Conservation (phyloP, 2,797 vertebrate species). For the Argya squamiceps region DNA sequence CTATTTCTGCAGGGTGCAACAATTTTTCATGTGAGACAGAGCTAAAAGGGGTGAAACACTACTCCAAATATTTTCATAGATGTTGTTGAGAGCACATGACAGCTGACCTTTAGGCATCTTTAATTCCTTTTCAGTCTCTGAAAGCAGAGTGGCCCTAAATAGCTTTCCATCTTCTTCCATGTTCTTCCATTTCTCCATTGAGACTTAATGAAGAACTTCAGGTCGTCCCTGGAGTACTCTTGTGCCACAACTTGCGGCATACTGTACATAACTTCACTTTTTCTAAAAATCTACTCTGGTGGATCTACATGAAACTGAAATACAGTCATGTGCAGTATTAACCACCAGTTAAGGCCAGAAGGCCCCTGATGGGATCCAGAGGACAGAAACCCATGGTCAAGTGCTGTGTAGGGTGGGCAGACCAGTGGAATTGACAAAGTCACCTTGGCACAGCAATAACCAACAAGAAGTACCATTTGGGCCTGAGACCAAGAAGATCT, state of each 20-base stretch:
- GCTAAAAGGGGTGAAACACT: background rate
- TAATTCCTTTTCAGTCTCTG: background rate
- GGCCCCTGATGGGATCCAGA: background rate
- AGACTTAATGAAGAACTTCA: background rate
- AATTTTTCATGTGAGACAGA: background rate
- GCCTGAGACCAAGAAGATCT: background rate
- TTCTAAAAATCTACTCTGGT: background rate
- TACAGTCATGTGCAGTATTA: background rate
- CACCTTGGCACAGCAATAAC: background rate
- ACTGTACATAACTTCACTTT: background rate
- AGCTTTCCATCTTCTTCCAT: background rate
- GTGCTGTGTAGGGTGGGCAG: background rate
- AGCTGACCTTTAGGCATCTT: background rate
- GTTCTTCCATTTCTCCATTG: background rate
- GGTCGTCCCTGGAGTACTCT: background rate
- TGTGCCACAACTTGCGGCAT: background rate
- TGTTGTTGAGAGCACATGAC: background rate
- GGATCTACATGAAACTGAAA: background rate
- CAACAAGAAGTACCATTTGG: background rate
- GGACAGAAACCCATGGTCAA: background rate
- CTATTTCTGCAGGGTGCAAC: background rate
- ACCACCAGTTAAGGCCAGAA: background rate
- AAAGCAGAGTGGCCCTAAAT: background rate
- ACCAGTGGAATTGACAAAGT: background rate
- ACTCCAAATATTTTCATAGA: background rate